Evolutionary conservation across 2,888 invertebrate genomes (phyloP), one percentile per base, ranked within the genome.

Genomic region (Brenthis ino): DNA sequence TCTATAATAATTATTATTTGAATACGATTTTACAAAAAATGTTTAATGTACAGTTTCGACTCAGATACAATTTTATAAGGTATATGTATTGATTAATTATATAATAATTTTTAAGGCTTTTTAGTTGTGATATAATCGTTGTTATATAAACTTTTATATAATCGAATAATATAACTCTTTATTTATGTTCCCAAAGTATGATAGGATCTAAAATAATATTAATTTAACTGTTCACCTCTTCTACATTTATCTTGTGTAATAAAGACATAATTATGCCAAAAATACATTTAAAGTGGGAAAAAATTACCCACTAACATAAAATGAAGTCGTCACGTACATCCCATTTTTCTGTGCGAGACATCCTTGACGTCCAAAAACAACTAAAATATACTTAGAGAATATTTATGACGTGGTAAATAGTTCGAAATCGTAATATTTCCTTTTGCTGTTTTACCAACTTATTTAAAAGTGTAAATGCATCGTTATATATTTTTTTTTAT

Each of bases 311-410:
- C 60, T 28, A 50, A 50, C 60, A 33, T 50, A 28, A 50, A 60
- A 87, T 54, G 63, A 88, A 84, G 81, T 82, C 82, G 79, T 85
- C 88, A 87, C 88, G 88, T 86, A 75, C 71, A 63, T 72, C 73
- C 84, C 81, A 86, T 88, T 82, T 83, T 83, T 88, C 85, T 67
- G 67, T 55, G 67, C 71, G 64, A 65, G 72, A 69, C 71, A 65
- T 57, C 53, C 56, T 58, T 74, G 75, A 74, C 72, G 68, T 60
- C 60, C 56, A 78, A 82, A 76, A 78, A 82, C 82, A 81, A 82
- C 68, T 68, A 64, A 68, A 79, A 80, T 68, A 66, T 65, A 63
- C 71, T 71, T 58, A 57, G 63, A 14, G 61, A 28, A 48, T 65
- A 68, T 71, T 71, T 71, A 71, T 65, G 48, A 37, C 28, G 65